These are phyloP conservation scores for Lutjanus campechanus DNA, from an alignment of 2,797 vertebrate genomes.

Conservation along the genomic window DNA sequence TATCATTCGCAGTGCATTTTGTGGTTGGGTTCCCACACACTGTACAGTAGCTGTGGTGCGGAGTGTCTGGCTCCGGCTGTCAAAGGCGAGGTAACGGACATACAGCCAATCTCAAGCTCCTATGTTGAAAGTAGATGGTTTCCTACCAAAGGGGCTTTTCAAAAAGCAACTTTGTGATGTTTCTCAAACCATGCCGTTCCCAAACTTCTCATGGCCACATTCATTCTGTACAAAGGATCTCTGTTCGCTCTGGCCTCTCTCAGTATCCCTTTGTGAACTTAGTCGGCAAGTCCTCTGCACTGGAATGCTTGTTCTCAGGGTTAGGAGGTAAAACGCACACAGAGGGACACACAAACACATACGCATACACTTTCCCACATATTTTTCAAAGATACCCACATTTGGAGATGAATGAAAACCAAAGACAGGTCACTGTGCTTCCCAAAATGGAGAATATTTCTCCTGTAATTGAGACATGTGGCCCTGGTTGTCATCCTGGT, in stretches of 20 bases:
- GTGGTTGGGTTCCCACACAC: constrained; percentile 19
- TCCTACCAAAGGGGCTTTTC: constrained; percentile 62
- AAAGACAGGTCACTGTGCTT: constrained; percentile 35
- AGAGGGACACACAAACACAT: constrained; percentile 60
- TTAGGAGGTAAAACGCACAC: constrained; percentile 80
- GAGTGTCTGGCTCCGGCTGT: constrained; percentile 33
- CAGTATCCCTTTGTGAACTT: constrained; percentile 86
- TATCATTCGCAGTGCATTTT: constrained; percentile 12
- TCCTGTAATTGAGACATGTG: constrained; percentile 41
- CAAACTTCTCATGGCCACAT: constrained; percentile 85
- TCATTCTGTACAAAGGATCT: constrained; percentile 85
- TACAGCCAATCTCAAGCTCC: constrained; percentile 48
- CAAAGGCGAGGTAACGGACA: constrained; percentile 50
- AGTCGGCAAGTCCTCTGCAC: constrained; percentile 78
- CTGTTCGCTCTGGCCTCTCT: constrained; percentile 84
- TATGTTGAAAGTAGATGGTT: constrained; percentile 61
- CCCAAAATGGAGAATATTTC: constrained; percentile 11
- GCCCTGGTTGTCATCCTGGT: constrained; percentile 36
- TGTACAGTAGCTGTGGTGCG: constrained; percentile 19
- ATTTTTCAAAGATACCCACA: constrained; percentile 41
- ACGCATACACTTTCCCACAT: constrained; percentile 55
- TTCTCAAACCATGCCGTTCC: constrained; percentile 80
- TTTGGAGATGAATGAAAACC: constrained; percentile 34
- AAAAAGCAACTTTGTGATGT: constrained; percentile 83
- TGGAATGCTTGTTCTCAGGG: constrained; percentile 84